Conservation (phyloP, 2,797 vertebrate species). For the Jordanella pulchra region DNA sequence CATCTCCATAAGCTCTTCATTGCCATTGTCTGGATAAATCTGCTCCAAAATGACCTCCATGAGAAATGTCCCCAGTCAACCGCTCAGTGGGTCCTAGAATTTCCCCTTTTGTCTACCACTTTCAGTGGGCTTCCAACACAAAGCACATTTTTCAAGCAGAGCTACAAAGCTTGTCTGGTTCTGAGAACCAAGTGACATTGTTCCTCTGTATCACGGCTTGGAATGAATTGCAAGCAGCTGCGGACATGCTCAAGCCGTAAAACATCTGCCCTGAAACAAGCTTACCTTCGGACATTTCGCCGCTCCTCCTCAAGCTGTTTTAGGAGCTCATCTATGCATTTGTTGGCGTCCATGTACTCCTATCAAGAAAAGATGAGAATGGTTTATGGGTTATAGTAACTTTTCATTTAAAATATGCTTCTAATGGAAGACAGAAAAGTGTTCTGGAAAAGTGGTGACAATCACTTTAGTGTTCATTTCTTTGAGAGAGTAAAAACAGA, state of each 20-base stretch:
- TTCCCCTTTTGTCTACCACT: slow-evolving; percentile 62
- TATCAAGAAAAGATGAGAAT: slow-evolving; percentile 58
- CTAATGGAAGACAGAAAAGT: slow-evolving; percentile 27
- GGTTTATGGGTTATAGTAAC: slow-evolving; percentile 27
- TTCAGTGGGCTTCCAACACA: slow-evolving; percentile 58
- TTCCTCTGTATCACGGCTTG: slow-evolving; percentile 57
- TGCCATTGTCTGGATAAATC: slow-evolving; percentile 67
- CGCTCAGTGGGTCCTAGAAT: slow-evolving; percentile 51
- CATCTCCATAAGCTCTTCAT: slow-evolving; percentile 73
- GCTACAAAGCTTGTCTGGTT: slow-evolving; percentile 67
- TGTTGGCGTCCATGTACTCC: slow-evolving; percentile 91
- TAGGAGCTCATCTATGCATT: slow-evolving; percentile 87
- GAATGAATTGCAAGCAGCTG: slow-evolving; percentile 72
- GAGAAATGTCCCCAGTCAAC: slow-evolving; percentile 67
- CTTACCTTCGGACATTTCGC: slow-evolving; percentile 86
- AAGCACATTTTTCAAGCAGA: slow-evolving; percentile 67
- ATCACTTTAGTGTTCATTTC: slow-evolving; percentile 46
- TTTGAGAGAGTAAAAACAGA: slow-evolving; percentile 66
- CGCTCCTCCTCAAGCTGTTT: slow-evolving; percentile 89
- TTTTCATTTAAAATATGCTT: slow-evolving; percentile 19
- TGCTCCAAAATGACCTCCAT: slow-evolving; percentile 57
- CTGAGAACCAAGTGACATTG: slow-evolving; percentile 69
- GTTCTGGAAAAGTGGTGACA: slow-evolving; percentile 49
- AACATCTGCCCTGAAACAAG: slow-evolving; percentile 58
- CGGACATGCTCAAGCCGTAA: slow-evolving; percentile 34